phyloP scores from a whole-genome alignment of 2,113 vertebrate genomes.

The Holacanthus passer region DNA sequence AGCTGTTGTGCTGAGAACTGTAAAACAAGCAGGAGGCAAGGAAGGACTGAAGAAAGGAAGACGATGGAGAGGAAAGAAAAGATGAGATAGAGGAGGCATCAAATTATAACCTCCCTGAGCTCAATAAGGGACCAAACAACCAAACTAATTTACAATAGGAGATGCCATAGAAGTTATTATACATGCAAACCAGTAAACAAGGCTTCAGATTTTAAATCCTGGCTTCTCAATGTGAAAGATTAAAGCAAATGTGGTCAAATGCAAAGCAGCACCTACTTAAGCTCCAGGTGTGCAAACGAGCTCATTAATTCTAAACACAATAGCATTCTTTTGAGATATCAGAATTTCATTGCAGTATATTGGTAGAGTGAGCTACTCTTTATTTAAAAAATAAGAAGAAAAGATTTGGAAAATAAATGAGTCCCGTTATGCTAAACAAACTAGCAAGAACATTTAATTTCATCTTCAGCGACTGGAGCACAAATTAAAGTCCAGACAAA shows the following conservation, averaged over 20 bases:
- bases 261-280: not conserved
- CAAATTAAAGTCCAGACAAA: not conserved
- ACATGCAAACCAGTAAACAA: not conserved
- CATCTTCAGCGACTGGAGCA: not conserved
- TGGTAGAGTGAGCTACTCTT: not conserved
- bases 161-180: not conserved
- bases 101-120: not conserved
- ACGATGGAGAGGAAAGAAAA: not conserved
- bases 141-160: not conserved
- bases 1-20: too few relatives aligned
- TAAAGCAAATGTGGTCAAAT: not conserved
- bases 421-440: not conserved
- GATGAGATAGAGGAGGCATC: too few relatives aligned
- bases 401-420: too few relatives aligned
- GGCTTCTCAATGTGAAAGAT: not conserved
- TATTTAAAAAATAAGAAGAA: not conserved
- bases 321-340: too few relatives aligned
- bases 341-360: not conserved
- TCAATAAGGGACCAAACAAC: not conserved
- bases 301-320: conserved; percentile 16
- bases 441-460: not conserved
- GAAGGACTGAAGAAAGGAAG: not conserved
- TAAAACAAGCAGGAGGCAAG: not conserved
- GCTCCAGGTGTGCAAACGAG: conserved; percentile 50
- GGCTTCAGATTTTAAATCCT: not conserved